Base-by-base conservation (phyloP, 2,113 vertebrate species). In the Labeo rohita region DNA sequence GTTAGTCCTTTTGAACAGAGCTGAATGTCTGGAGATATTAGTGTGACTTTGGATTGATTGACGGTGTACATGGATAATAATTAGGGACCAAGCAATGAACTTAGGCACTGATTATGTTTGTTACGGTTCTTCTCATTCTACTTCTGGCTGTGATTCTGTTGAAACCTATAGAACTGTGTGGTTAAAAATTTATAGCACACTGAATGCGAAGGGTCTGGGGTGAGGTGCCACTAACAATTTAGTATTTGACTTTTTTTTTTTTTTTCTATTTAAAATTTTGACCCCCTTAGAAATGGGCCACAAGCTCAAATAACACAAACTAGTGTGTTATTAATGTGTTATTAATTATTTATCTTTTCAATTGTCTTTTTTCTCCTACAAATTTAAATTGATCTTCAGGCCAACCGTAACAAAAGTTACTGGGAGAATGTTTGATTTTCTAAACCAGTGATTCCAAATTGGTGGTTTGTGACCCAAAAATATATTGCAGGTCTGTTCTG, bases 11-110 rank as follows among this genome's bases (percentile, higher is more conserved):
- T 49, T 74, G 72, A 74, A 23, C 11, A 3, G 21, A 2, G 45
- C 8, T 80, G 59, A 49, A 65, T 49, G 56, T 28, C 59, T 80
- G n/a, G 47, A 80, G 43, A 59, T 49, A 28, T 80, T 23, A 16
- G 43, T 47, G 45, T 47, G 8, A 63, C 21, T 45, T 61, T n/a
- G 39, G 78, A 80, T 47, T 63, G 59, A 65, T 49, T 65, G 43
- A 43, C 36, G 43, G 7, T 0, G 2, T 43, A 79, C 52, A 43
- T 59, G 34, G 76, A 9, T 56, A 12, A 59, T 36, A 54, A 78
- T 78, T 56, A 21, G 8, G 28, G 34, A 21, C 34, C 50, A 59
- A 34, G 34, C 12, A 39, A 36, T 56, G 15, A 21, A 21, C 28
- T 39, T 39, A 11, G 50, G 28, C 52, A 74, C 11, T 43, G 49